These are phyloP conservation scores for Peromyscus eremicus DNA, from an alignment of 2,797 vertebrate species.

Conservation along the genomic window DNA sequence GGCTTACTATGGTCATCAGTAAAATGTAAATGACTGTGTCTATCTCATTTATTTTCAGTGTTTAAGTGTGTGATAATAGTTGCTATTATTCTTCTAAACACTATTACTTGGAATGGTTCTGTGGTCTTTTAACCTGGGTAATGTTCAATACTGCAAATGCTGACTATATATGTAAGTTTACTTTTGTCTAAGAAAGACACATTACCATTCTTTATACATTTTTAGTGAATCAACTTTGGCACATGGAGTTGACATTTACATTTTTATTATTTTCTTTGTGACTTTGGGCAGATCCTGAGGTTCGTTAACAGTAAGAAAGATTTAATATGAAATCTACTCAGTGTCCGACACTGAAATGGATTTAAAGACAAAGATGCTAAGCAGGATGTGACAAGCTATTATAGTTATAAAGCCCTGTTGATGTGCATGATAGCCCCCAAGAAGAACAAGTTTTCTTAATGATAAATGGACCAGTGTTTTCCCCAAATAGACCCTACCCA, in stretches of 20 bases:
- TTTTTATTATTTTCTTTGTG: conserved; percentile 55
- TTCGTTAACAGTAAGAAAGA: conserved; percentile 1
- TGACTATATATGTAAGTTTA: not conserved
- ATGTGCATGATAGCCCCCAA: not conserved
- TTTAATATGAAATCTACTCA: conserved; percentile 1
- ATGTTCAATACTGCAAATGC: conserved; percentile 43
- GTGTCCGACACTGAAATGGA: not conserved
- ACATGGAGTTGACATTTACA: not conserved
- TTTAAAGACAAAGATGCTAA: conserved; percentile 30
- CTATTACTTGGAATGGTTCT: conserved; percentile 31
- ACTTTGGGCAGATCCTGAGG: conserved; percentile 12
- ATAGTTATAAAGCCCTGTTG: conserved; percentile 13
- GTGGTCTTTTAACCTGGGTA: conserved; percentile 40
- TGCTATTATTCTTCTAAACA: conserved; percentile 6
- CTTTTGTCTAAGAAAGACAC: conserved; percentile 57
- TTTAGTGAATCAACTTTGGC: conserved; percentile 40
- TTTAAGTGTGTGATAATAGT: not conserved
- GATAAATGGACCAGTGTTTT: conserved; percentile 16
- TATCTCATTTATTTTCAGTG: not conserved
- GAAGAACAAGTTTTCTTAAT: conserved; percentile 44
- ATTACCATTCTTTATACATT: not conserved
- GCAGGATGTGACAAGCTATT: conserved; percentile 53
- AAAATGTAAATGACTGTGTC: not conserved
- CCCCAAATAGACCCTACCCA: not conserved
- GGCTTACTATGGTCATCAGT: not conserved